phyloP scores from a whole-genome alignment of 2,888 invertebrate genomes.

The Cephus pulcher region DNA sequence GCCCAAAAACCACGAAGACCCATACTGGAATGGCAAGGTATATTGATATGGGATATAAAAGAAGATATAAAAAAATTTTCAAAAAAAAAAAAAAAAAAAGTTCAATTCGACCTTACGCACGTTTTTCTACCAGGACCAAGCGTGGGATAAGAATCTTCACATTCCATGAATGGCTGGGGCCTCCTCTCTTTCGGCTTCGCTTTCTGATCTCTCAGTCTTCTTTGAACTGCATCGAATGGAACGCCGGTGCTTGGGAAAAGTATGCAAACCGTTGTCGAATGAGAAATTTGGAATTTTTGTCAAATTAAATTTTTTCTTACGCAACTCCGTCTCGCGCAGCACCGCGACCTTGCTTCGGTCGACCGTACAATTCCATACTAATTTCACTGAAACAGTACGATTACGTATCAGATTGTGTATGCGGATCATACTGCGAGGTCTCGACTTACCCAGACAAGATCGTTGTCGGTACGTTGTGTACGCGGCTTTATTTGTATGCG shows the following conservation, averaged over 20 bases:
- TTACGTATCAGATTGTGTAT: not conserved
- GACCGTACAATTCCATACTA: accelerated
- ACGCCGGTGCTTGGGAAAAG: not conserved
- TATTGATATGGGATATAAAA: not conserved
- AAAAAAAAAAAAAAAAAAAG: not conserved
- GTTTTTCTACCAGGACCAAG: conserved; percentile 28
- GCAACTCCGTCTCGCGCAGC: not conserved
- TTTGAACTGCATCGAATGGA: not conserved
- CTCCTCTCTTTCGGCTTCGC: not conserved
- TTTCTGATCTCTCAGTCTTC: not conserved
- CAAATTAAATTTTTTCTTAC: not conserved
- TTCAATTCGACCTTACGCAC: conserved; percentile 4
- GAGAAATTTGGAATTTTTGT: not conserved
- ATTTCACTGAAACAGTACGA: not conserved
- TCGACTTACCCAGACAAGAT: not conserved
- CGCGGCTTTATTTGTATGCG: not conserved
- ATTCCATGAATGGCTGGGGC: conserved; percentile 25
- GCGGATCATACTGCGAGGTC: not conserved
- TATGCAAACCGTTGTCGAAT: not conserved
- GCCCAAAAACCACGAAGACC: conserved; percentile 34
- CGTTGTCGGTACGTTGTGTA: not conserved
- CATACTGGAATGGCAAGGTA: not conserved
- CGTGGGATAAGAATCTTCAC: conserved; percentile 42
- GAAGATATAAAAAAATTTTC: not conserved
- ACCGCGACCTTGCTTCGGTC: not conserved